Evolutionary conservation across 2,113 vertebrate species (phyloP), one percentile per base, ranked within the genome.

Genomic region (Mirza zaza): DNA sequence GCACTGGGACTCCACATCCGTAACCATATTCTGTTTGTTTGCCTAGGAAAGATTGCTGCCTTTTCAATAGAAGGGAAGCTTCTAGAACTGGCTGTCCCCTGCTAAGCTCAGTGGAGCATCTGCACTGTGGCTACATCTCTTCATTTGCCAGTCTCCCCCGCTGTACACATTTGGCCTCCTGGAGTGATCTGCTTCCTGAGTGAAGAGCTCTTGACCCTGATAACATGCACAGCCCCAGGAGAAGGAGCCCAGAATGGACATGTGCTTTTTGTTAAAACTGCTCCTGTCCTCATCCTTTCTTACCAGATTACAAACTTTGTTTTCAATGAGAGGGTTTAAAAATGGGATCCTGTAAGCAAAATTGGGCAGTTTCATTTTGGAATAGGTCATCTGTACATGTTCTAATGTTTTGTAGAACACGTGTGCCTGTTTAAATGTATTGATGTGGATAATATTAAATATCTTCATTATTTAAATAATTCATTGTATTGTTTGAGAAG

Each of bases 391-490:
- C 95, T 94, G 90, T 97, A 91, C 96, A 94, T 88, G 96, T 98
- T 97, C 95, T 93, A 8, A 86, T 92, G 73, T 91, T 80, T 86
- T 68, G 94, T 98, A 97, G 85, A 98, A 94, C 88, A 86, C 65
- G 93, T 59, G 94, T 94, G 71, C 90, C 96, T 96, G 95, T 97
- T 96, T 87, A 95, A 87, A 80, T 95, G 93, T 97, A 93, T 95
- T 97, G 98, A 97, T 98, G 98, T 98, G 98, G 95, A 98, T 98
- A 97, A 81, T 97, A 97, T 98, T 97, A 97, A 98, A 97, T 98
- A 90, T 87, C 97, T 97, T 97, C 98, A 97, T 98, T 99, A 99
- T 99, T 99, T 99, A 98, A 98, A 94, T 95, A 97, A 98, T 96
- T 88, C 84, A 94, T 81, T 92, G 79, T 79, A 96, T 97, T 96